Conservation (phyloP, 2,797 vertebrate genomes). For the Bradypodion ventrale region DNA sequence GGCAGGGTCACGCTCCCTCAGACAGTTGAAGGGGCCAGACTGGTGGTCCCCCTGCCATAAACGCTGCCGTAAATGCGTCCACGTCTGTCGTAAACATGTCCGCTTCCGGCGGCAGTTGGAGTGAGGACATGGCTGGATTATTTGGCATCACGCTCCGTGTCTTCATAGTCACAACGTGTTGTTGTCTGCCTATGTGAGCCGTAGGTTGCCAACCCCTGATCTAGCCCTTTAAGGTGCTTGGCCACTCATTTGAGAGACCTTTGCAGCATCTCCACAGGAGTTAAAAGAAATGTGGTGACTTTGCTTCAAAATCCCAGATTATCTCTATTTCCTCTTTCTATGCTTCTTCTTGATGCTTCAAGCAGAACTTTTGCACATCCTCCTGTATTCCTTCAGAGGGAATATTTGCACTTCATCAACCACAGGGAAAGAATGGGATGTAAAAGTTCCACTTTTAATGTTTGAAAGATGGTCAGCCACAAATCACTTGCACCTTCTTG, state of each 20-base stretch:
- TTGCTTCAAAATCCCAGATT: background rate
- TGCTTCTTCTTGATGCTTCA: background rate
- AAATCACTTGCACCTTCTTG: slow-evolving; percentile 3
- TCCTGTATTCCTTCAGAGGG: background rate
- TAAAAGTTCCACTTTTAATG: background rate
- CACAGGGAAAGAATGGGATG: background rate
- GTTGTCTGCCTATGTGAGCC: too few relatives aligned
- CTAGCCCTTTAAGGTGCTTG: background rate
- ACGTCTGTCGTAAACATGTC: too few relatives aligned
- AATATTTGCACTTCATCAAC: background rate
- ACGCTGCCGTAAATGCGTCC: too few relatives aligned
- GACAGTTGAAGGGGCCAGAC: too few relatives aligned
- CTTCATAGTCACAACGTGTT: too few relatives aligned
- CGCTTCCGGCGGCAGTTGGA: too few relatives aligned
- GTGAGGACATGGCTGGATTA: too few relatives aligned
- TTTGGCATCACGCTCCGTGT: too few relatives aligned
- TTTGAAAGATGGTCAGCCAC: background rate
- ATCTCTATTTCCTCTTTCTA: background rate
- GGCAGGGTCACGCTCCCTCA: too few relatives aligned
- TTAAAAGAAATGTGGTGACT: background rate
- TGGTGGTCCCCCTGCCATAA: too few relatives aligned
- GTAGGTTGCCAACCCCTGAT: too few relatives aligned
- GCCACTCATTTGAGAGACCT: background rate
- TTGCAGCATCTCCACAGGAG: background rate
- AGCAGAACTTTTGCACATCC: background rate